Conservation (phyloP, 2,888 invertebrate species). For the Priocnemis perturbator region DNA sequence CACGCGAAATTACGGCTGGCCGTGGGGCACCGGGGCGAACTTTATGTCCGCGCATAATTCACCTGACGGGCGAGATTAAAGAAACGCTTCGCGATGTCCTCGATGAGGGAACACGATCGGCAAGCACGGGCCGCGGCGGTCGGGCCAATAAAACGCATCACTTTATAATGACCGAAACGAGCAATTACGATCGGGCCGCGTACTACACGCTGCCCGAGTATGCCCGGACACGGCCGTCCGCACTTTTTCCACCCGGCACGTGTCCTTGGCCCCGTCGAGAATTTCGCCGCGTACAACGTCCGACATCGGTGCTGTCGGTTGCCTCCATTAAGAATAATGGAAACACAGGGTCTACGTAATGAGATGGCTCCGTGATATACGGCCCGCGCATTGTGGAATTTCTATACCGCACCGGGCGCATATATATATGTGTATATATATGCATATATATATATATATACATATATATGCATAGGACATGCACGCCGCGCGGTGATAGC, state of each 20-base stretch:
- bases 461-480: no score
- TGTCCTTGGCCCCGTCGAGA: constrained; percentile 27
- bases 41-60: background rate
- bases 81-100: constrained; percentile 12
- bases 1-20: no score
- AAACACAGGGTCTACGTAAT: no score
- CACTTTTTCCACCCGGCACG: constrained; percentile 31
- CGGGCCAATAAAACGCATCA: constrained; percentile 34
- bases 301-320: no score
- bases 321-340: no score
- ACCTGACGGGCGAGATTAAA: background rate
- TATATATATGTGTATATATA: no score
- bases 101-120: constrained; percentile 32
- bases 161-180: constrained; percentile 41
- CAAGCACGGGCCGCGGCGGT: constrained; percentile 4
- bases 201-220: constrained; percentile 19
- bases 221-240: constrained; percentile 8
- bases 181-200: constrained; percentile 33
- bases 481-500: no score
- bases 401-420: no score
- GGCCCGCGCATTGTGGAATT: no score
- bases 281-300: background rate
- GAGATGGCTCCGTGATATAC: no score
- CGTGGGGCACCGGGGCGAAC: no score
- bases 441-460: no score